Base-by-base conservation (phyloP, 2,797 vertebrate genomes). In the Cossypha niveicapilla region DNA sequence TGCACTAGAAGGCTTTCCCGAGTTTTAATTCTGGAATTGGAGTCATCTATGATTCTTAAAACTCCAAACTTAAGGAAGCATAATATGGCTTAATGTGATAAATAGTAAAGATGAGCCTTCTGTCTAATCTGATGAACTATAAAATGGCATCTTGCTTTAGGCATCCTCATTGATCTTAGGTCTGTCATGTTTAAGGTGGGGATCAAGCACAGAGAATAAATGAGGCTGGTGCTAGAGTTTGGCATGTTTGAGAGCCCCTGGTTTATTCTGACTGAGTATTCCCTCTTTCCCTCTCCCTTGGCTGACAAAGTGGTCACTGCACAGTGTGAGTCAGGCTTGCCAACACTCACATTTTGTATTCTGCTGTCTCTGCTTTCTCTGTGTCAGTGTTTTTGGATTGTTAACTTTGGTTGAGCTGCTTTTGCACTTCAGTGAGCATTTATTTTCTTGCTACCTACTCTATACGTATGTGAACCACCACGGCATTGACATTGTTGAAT, bases 401-500 rank as follows among this genome's bases (percentile, higher is more conserved):
- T 92, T 92, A 92, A 76, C 75, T 93, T 91, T 77, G 72, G 51
- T 79, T 93, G 91, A 92, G 66, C 67, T 82, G 62, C 45, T 93
- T 93, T 93, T 92, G 81, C 83, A 86, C 32, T 92, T 92, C 86
- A 91, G 58, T 42, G 41, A 71, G 27, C 2, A 4, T 89, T 93
- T 93, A 73, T 88, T 92, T 95, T 85, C 75, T 67, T 61, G 53
- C 57, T 88, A 5, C 74, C 61, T 91, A 14, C 48, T 94, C 60
- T 75, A 6, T 81, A 75, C 73, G 61, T 83, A 66, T 75, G 70
- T 74, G 77, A 92, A 50, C 83, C 22, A 50, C 39, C 11, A 50
- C 71, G 84, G 58, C 75, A 42, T 21, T 66, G 73, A 89, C 25
- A 66, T 15, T 56, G 15, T 67, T 62, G 83, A 92, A 87, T 93